A percentile compares a stretch with the other conserved stretches of the same genome.
Conservation (phyloP, 2,888 invertebrate species). For the Cabera pusaria region DNA sequence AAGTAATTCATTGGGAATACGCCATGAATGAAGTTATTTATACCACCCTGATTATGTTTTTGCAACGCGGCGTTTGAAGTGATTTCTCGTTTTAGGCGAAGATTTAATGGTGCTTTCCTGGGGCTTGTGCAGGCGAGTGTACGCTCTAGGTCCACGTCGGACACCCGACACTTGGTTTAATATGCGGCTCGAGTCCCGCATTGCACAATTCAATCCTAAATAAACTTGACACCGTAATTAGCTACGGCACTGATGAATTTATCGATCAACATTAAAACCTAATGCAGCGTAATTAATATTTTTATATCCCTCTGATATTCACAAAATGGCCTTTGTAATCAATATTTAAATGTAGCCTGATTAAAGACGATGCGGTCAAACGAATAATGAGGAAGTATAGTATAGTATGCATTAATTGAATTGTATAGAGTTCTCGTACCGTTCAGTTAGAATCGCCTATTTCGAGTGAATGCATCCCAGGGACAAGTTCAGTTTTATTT, state of each 20-base stretch:
- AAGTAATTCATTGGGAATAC: constrained; percentile 17
- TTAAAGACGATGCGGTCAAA: constrained; percentile 5
- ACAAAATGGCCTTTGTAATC: constrained; percentile 13
- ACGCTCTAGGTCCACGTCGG: constrained; percentile 63
- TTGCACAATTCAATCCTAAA: constrained; percentile 74
- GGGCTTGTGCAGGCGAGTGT: constrained; percentile 43
- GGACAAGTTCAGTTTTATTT: too few species aligned
- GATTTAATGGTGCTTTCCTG: constrained; percentile 10
- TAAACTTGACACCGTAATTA: constrained; percentile 74
- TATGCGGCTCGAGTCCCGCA: constrained; percentile 58
- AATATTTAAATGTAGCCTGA: constrained; percentile 16
- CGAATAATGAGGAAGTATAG: too few species aligned
- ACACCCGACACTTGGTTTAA: constrained; percentile 77
- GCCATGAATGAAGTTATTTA: constrained; percentile 13
- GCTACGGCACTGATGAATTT: constrained; percentile 72
- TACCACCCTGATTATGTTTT: constrained; percentile 14
- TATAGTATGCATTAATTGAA: too few species aligned
- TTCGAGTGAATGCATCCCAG: too few species aligned
- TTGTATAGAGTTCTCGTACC: too few species aligned
- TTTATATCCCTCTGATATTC: constrained; percentile 19
- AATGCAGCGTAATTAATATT: constrained; percentile 23
- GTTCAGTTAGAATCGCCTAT: too few species aligned
- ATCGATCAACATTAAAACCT: constrained; percentile 27
- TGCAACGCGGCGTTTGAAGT: constrained; percentile 10
- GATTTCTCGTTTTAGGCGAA: constrained; percentile 15